Conservation (phyloP, 2,888 invertebrate species). For the Frankliniella fusca region DNA sequence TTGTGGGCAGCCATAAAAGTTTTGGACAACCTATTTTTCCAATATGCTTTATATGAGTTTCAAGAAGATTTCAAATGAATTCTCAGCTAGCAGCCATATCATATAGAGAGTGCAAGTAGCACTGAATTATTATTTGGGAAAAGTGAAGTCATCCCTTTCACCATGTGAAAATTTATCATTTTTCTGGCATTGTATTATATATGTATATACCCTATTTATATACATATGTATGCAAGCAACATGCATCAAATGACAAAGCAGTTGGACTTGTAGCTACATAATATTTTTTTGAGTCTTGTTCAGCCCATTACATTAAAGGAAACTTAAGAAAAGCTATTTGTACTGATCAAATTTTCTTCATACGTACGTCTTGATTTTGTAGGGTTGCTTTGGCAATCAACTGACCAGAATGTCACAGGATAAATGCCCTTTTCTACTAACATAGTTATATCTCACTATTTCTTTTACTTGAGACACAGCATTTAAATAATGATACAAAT, state of each 20-base stretch:
- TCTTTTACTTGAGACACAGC: conserved; percentile 26
- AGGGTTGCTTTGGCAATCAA: conserved; percentile 20
- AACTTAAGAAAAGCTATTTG: conserved; percentile 22
- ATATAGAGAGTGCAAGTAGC: not conserved
- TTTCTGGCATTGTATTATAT: not conserved
- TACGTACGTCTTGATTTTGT: not conserved
- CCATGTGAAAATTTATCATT: conserved; percentile 2
- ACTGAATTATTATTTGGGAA: not conserved
- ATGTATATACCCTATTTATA: not conserved
- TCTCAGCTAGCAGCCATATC: conserved; percentile 19
- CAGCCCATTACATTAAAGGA: conserved; percentile 9
- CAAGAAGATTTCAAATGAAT: not conserved
- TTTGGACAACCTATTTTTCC: conserved; percentile 25
- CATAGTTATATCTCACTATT: conserved; percentile 25
- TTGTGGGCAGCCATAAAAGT: not conserved
- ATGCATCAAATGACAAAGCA: conserved; percentile 10
- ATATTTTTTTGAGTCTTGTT: conserved; percentile 12
- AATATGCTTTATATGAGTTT: conserved; percentile 21
- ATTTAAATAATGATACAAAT: conserved; percentile 17
- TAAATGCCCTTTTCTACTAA: conserved; percentile 22
- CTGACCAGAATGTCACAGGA: conserved; percentile 19
- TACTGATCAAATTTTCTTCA: conserved; percentile 23
- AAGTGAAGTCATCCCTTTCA: not conserved
- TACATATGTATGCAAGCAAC: not conserved
- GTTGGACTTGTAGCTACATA: not conserved